Conservation (phyloP, 2,113 vertebrate genomes). For the Aptenodytes forsteri region DNA sequence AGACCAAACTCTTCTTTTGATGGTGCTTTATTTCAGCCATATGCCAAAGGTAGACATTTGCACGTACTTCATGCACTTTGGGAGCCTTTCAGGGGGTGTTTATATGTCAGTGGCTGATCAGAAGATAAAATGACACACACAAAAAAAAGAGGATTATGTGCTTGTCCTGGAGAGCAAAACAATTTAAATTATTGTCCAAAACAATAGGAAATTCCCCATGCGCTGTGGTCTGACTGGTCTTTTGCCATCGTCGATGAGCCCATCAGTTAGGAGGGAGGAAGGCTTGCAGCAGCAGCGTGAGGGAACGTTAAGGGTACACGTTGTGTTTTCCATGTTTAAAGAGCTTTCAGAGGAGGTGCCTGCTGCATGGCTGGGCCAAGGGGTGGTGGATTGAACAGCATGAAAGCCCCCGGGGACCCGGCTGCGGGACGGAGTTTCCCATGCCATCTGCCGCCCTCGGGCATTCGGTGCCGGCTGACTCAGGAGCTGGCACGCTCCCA, state of each 20-base stretch:
- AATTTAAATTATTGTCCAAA: background rate
- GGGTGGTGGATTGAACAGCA: background rate
- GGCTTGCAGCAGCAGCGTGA: background rate
- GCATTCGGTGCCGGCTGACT: background rate
- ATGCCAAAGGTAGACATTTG: background rate
- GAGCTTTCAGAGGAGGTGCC: background rate
- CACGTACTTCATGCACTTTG: background rate
- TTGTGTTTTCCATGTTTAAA: background rate
- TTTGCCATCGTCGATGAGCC: background rate
- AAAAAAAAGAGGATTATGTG: background rate
- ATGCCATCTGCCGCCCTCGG: background rate
- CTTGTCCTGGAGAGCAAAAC: background rate
- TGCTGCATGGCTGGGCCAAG: background rate
- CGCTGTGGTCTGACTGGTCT: background rate
- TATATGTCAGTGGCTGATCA: background rate
- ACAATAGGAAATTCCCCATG: background rate
- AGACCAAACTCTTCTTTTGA: background rate
- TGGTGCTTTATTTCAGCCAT: background rate
- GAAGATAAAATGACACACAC: background rate
- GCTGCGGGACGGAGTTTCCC: background rate
- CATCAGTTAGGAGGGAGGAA: background rate
- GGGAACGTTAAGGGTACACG: accelerated
- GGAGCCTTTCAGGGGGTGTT: background rate
- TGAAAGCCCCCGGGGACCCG: accelerated
- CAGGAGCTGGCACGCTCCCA: background rate